A percentile compares a stretch with the other conserved stretches of the same genome.
phyloP scores from a whole-genome alignment of 2,113 vertebrate genomes.

The Cololabis saira region DNA sequence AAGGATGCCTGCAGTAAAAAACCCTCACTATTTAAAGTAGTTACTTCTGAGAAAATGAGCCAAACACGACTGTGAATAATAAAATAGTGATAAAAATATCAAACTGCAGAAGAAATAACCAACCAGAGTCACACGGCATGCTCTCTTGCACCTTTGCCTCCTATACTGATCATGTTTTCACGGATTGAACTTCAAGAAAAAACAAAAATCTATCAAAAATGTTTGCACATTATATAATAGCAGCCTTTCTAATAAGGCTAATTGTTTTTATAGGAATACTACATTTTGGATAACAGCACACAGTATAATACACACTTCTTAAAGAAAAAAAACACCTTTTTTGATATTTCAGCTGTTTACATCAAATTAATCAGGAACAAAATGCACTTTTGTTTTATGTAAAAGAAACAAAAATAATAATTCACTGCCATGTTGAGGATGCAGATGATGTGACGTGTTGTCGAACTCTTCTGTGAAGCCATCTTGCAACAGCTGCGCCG shows the following conservation, averaged over 20 bases:
- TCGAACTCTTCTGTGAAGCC: slow-evolving; percentile 10
- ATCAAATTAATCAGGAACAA: too few species aligned
- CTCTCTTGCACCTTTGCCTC: background rate
- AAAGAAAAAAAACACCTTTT: too few species aligned
- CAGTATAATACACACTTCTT: too few species aligned
- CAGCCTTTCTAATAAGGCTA: slow-evolving; percentile 1
- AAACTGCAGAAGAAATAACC: slow-evolving; percentile 6
- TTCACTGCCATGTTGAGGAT: slow-evolving; percentile 2
- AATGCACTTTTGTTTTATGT: too few species aligned
- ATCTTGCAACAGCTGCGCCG: slow-evolving; percentile 2
- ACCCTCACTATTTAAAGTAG: slow-evolving; percentile 30
- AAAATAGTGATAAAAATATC: background rate
- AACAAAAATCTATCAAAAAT: background rate
- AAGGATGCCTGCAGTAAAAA: slow-evolving; percentile 22
- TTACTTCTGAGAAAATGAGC: slow-evolving; percentile 56
- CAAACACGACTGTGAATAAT: slow-evolving; percentile 62
- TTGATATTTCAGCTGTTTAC: too few species aligned
- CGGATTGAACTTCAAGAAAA: background rate
- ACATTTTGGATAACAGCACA: background rate
- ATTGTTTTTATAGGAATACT: slow-evolving; percentile 12
- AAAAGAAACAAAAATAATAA: slow-evolving; percentile 6
- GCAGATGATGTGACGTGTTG: slow-evolving; percentile 2
- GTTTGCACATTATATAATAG: slow-evolving; percentile 11
- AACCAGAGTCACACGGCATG: background rate
- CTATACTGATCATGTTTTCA: background rate